Conservation (phyloP, 2,113 vertebrate species). For the Cyprinodon tularosa region DNA sequence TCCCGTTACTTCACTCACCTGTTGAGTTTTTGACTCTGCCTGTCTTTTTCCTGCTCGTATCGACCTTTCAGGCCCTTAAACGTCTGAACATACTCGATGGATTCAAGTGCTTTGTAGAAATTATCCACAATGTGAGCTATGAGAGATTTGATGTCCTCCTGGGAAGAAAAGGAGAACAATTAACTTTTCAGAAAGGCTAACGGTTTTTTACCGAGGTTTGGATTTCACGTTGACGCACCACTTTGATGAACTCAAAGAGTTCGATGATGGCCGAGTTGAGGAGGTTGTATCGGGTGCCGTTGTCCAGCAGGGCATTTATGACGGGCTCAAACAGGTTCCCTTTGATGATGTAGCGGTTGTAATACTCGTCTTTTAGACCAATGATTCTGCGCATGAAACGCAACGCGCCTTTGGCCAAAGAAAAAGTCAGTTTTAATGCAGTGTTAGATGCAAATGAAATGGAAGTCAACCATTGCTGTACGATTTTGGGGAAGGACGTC, state of each 20-base stretch:
- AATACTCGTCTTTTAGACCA: conserved; percentile 97
- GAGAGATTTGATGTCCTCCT: conserved; percentile 98
- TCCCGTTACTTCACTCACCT: conserved; percentile 78
- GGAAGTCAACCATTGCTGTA: background rate
- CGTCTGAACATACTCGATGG: conserved; percentile 98
- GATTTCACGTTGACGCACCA: conserved; percentile 82
- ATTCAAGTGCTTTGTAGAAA: conserved; percentile 98
- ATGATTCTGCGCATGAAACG: conserved; percentile 99
- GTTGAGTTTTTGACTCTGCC: conserved; percentile 93
- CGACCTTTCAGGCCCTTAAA: conserved; percentile 97
- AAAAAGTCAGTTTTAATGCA: background rate
- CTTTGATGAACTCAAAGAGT: conserved; percentile 98
- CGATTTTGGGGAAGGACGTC: background rate
- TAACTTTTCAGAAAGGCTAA: background rate
- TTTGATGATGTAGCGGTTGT: conserved; percentile 98
- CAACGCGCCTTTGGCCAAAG: conserved; percentile 86
- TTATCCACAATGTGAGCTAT: conserved; percentile 98
- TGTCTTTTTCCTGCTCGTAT: conserved; percentile 97
- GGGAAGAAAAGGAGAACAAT: conserved; percentile 29
- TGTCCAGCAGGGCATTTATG: conserved; percentile 96
- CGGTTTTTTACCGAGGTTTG: background rate
- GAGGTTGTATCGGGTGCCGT: conserved; percentile 97
- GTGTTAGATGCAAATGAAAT: too few relatives aligned
- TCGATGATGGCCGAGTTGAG: conserved; percentile 97
- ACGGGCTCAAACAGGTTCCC: conserved; percentile 98